A percentile compares a stretch with the other conserved stretches of the same genome.
Evolutionary conservation across 2,113 vertebrate species (phyloP).

Genomic region (Platycercus adscitus): DNA sequence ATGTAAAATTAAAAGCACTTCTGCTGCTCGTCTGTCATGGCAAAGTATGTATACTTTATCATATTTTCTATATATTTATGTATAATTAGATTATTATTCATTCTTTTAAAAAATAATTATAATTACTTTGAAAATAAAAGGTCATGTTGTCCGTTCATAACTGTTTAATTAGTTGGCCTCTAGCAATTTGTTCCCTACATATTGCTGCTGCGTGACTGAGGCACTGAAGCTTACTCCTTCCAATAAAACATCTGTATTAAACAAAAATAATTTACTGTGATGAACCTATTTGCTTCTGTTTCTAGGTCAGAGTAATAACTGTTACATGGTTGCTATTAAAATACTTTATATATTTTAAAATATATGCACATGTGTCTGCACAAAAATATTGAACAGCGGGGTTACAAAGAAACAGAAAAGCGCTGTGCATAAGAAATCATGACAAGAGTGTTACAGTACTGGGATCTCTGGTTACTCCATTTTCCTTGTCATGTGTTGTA

Average conservation of each 20-base stretch:
- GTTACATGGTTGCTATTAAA: neutral
- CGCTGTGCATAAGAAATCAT: neutral
- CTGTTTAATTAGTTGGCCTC: conserved; percentile 24
- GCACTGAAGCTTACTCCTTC: neutral
- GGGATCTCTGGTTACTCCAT: neutral
- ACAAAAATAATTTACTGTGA: neutral
- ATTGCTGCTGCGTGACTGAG: neutral
- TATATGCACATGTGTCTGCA: neutral
- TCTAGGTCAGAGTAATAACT: neutral
- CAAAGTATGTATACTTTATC: neutral
- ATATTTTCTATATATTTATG: neutral
- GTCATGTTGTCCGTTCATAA: neutral
- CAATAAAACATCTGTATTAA: conserved; percentile 6
- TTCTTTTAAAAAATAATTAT: neutral
- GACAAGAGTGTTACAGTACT: neutral
- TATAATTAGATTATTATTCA: neutral
- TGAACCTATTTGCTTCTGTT: neutral
- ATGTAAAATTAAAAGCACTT: neutral
- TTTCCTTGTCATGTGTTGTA: neutral
- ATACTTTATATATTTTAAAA: neutral
- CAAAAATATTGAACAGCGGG: neutral
- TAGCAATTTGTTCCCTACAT: neutral
- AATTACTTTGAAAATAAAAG: neutral
- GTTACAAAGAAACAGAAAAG: neutral
- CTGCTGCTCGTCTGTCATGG: neutral